Conservation (phyloP, 2,797 vertebrate genomes). For the Bradypodion ventrale region DNA sequence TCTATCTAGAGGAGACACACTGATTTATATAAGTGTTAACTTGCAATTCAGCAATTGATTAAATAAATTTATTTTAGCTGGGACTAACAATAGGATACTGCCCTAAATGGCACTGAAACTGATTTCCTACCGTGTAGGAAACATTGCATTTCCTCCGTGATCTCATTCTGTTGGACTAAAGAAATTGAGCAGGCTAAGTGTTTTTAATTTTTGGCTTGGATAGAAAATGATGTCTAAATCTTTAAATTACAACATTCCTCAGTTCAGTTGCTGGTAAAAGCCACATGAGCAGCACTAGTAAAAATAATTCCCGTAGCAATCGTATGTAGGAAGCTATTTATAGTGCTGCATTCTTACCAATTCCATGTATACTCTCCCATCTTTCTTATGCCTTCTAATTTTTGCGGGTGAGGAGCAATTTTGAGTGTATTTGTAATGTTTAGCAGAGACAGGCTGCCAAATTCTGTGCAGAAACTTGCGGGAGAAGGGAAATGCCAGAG, state of each 20-base stretch:
- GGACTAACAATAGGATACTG: too few relatives aligned
- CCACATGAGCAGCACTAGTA: not conserved
- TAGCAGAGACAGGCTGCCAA: not conserved
- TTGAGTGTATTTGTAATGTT: constrained; percentile 24
- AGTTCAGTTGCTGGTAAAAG: not conserved
- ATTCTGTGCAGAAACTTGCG: not conserved
- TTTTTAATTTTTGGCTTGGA: not conserved
- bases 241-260: not conserved
- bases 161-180: not conserved
- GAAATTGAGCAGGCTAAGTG: not conserved
- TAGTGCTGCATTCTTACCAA: not conserved
- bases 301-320: not conserved
- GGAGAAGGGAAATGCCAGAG: constrained; percentile 16
- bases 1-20: too few relatives aligned
- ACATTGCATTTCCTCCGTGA: not conserved
- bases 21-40: too few relatives aligned
- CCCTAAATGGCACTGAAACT: not conserved
- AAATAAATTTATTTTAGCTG: too few relatives aligned
- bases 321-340: not conserved
- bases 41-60: too few relatives aligned
- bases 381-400: constrained; percentile 2
- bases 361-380: constrained; percentile 15
- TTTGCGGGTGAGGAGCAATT: constrained; percentile 37
- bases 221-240: not conserved
- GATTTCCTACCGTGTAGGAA: not conserved